Evolutionary conservation across 37 sponge, comb jelly and placozoan species (phyloP).

Genomic region (Hormiphora californensis): DNA sequence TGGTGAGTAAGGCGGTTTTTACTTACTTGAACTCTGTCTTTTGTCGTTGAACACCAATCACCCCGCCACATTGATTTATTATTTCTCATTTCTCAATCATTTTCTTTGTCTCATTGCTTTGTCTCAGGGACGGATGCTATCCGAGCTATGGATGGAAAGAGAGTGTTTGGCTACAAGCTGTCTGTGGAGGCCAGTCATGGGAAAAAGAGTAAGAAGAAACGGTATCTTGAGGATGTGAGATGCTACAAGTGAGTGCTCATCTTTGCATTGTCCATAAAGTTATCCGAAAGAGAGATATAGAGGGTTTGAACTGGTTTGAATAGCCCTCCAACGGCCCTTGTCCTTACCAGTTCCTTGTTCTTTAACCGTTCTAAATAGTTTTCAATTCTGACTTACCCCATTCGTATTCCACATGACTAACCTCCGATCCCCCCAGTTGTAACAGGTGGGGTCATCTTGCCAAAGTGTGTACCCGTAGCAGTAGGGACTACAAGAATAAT

Average conservation of each 20-base stretch:
- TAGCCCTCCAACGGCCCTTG: too few species aligned
- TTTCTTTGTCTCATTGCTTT: too few species aligned
- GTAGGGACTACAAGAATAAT: background rate
- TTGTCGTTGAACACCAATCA: background rate
- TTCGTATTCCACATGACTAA: background rate
- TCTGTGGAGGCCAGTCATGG: conserved; percentile 32
- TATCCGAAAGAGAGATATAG: too few species aligned
- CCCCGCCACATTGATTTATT: too few species aligned
- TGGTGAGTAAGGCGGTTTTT: background rate
- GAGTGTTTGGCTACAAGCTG: conserved; percentile 14
- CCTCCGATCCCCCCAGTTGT: background rate
- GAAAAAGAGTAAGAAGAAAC: background rate
- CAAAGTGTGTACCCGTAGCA: conserved; percentile 1
- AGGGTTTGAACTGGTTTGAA: too few species aligned
- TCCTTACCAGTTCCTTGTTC: too few species aligned
- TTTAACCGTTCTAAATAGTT: too few species aligned
- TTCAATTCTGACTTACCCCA: background rate
- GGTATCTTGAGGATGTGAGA: conserved; percentile 9
- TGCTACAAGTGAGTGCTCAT: conserved; percentile 14
- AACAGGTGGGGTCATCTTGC: conserved; percentile 37
- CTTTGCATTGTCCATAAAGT: too few species aligned
- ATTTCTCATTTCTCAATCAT: too few species aligned
- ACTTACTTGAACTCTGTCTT: background rate
- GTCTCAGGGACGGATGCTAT: conserved; percentile 8
- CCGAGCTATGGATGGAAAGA: background rate